Evolutionary conservation across 2,888 invertebrate species (phyloP).

Genomic region (Watsonalla cultraria): DNA sequence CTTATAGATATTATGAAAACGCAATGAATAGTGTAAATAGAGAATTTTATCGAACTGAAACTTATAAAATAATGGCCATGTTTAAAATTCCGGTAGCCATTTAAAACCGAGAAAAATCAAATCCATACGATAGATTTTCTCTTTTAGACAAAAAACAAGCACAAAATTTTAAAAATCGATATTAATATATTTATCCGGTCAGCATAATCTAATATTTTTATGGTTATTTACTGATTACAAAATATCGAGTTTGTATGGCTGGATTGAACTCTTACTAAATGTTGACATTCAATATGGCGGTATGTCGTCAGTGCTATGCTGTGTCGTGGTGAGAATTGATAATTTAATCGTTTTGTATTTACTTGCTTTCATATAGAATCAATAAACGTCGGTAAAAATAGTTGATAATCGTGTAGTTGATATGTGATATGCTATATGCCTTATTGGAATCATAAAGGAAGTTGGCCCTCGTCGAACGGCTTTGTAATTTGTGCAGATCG

Average conservation of each 20-base stretch:
- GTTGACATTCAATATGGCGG: conserved; percentile 96
- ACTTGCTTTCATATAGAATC: conserved; percentile 40
- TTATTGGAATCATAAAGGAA: conserved; percentile 24
- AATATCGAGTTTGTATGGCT: conserved; percentile 41
- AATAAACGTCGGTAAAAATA: conserved; percentile 30
- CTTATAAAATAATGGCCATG: conserved; percentile 17
- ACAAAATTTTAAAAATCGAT: conserved; percentile 67
- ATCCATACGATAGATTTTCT: conserved; percentile 53
- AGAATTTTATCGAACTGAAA: not conserved
- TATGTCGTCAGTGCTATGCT: conserved; percentile 97
- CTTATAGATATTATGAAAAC: no score
- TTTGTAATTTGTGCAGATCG: conserved; percentile 56
- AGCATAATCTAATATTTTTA: conserved; percentile 24
- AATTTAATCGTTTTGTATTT: conserved; percentile 52
- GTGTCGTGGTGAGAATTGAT: conserved; percentile 93
- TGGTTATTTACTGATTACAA: conserved; percentile 24
- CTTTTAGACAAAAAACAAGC: conserved; percentile 65
- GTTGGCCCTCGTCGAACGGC: conserved; percentile 35
- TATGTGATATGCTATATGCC: conserved; percentile 34
- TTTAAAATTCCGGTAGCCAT: conserved; percentile 21
- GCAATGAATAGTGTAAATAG: no score
- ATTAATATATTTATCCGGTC: conserved; percentile 22
- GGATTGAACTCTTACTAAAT: conserved; percentile 63
- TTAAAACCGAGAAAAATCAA: conserved; percentile 53
- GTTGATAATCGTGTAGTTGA: conserved; percentile 25